phyloP scores from a whole-genome alignment of 1,140 invertebrate species.

The Lepidurus packardi region DNA sequence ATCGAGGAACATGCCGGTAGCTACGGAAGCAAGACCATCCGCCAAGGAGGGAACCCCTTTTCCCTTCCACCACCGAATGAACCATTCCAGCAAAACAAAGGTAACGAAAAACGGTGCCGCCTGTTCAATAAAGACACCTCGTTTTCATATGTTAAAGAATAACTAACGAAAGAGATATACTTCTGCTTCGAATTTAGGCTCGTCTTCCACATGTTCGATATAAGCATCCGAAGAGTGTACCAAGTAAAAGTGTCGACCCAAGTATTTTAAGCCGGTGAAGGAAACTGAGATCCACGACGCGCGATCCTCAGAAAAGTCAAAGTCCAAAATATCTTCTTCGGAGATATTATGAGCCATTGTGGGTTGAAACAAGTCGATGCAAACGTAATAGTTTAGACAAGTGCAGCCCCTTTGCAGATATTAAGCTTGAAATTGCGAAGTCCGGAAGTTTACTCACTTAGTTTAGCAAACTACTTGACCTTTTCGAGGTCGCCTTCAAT shows the following conservation, averaged over 20 bases:
- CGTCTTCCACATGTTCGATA: not conserved
- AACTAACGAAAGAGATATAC: not conserved
- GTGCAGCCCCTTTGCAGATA: too few relatives aligned
- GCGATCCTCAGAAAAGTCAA: not conserved
- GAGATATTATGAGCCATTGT: not conserved
- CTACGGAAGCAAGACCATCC: conserved; percentile 23
- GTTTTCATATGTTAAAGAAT: not conserved
- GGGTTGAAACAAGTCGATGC: not conserved
- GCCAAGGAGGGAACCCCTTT: not conserved
- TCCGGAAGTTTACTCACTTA: not conserved
- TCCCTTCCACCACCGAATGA: conserved; percentile 17
- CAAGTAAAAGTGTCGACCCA: not conserved
- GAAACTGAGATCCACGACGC: not conserved
- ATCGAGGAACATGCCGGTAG: conserved; percentile 23
- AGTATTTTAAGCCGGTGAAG: not conserved
- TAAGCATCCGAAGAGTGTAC: not conserved
- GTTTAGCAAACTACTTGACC: not conserved
- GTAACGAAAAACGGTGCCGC: conserved; percentile 26
- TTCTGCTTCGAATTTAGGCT: not conserved
- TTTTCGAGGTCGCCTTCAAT: not conserved
- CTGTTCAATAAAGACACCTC: not conserved
- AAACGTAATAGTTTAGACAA: not conserved
- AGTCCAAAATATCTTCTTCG: not conserved
- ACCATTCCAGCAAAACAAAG: conserved; percentile 25
- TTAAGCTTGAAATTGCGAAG: not conserved